phyloP scores from a whole-genome alignment of 64 coral and sea anemone species.

The Hydrozoanthus tunicans region DNA sequence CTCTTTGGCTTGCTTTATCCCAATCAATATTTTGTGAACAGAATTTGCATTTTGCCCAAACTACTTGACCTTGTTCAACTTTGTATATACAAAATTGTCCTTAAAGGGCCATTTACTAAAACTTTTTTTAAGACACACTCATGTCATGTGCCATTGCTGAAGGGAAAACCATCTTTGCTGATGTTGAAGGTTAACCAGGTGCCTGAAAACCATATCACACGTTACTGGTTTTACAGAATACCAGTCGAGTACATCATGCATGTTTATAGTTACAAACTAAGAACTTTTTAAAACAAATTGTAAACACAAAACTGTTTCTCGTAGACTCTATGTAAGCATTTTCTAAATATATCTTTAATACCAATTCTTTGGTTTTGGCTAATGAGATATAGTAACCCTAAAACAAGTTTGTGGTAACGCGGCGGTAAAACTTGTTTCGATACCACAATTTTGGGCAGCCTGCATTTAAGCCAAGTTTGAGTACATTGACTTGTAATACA shows the following conservation, averaged over 20 bases:
- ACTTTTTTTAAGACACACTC: conserved; percentile 44
- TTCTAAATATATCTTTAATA: too few species aligned
- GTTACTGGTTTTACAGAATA: conserved; percentile 28
- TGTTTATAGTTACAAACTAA: conserved; percentile 30
- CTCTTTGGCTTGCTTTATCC: conserved; percentile 62
- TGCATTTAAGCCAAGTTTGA: too few species aligned
- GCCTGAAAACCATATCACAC: conserved; percentile 39
- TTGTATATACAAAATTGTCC: conserved; percentile 50
- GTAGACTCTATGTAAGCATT: too few species aligned
- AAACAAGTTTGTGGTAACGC: too few species aligned
- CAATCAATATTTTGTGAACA: conserved; percentile 49
- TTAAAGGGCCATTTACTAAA: conserved; percentile 69
- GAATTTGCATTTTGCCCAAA: conserved; percentile 69
- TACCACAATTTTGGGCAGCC: too few species aligned
- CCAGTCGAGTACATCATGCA: conserved; percentile 2
- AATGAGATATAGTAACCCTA: too few species aligned
- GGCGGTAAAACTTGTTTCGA: too few species aligned
- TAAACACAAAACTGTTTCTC: not conserved
- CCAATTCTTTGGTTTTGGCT: too few species aligned
- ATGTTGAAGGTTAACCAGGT: conserved; percentile 42
- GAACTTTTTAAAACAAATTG: conserved; percentile 19
- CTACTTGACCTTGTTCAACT: conserved; percentile 61
- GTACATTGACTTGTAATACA: too few species aligned
- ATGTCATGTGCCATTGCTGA: not conserved
- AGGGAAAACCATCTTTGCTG: conserved; percentile 21